Evolutionary conservation across 2,113 vertebrate species (phyloP).

Genomic region (Oreamnos americanus): DNA sequence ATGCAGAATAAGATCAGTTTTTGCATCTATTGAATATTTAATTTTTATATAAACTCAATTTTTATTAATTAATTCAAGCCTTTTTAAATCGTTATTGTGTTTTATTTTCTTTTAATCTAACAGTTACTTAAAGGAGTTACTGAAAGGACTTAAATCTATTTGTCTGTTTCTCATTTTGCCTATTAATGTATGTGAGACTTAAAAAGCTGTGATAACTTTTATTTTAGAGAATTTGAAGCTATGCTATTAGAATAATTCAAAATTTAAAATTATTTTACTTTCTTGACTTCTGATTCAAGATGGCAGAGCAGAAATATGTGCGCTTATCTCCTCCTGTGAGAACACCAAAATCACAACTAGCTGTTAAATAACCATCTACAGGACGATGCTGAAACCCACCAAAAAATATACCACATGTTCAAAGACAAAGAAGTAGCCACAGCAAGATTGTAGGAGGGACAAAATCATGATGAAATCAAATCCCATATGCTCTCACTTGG

Average conservation of each 20-base stretch:
- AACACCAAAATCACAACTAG: no score
- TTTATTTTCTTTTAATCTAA: not conserved
- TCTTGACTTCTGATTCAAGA: no score
- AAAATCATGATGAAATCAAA: no score
- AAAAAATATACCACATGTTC: no score
- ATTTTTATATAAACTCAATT: not conserved
- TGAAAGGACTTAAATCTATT: not conserved
- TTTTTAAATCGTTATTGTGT: not conserved
- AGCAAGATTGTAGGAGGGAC: no score
- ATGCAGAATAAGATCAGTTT: not conserved
- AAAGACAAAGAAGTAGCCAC: no score
- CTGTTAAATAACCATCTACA: no score
- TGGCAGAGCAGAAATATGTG: no score
- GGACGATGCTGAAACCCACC: no score
- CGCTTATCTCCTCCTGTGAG: no score
- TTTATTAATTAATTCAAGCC: not conserved
- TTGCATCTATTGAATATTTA: not conserved
- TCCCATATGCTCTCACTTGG: no score
- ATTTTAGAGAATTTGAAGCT: not conserved
- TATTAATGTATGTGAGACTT: not conserved
- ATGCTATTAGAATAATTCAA: not conserved
- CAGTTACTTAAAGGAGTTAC: not conserved
- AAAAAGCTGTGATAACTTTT: not conserved
- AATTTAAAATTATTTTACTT: not conserved
- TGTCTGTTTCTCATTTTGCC: not conserved